A percentile compares a stretch with the other conserved stretches of the same genome.
Evolutionary conservation across 1,140 invertebrate genomes (phyloP).

Genomic region (roundworm (Caenorhabditis elegans)): DNA sequence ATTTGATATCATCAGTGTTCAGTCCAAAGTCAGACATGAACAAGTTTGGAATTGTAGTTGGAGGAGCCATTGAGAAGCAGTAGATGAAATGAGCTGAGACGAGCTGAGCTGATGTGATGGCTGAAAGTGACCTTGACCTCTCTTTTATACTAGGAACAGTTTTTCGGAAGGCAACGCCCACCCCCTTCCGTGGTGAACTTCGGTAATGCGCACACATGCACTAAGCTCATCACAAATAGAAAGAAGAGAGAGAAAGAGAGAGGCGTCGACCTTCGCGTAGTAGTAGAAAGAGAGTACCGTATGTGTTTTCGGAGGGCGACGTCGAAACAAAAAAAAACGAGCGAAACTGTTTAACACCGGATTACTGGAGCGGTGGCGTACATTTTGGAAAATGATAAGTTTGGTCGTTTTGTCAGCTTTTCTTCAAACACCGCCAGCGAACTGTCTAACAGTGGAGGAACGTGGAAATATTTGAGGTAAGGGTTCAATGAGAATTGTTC

Average conservation of each 20-base stretch:
- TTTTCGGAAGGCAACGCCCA: conserved; percentile 11
- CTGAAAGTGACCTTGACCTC: conserved; percentile 26
- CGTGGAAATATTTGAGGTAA: not conserved
- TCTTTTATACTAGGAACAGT: conserved; percentile 23
- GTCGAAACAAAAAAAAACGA: conserved; percentile 7
- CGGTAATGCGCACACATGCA: conserved; percentile 25
- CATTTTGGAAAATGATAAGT: conserved; percentile 25
- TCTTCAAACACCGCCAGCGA: conserved; percentile 10
- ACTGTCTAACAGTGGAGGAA: conserved; percentile 20
- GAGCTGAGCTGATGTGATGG: conserved; percentile 28
- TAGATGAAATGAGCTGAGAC: conserved; percentile 3
- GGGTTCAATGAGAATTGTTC: not conserved
- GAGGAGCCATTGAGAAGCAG: conserved; percentile 36
- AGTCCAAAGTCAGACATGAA: conserved; percentile 48
- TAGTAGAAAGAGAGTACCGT: conserved; percentile 25
- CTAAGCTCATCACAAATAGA: conserved; percentile 32
- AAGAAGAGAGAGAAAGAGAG: not conserved
- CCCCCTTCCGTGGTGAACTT: conserved; percentile 7
- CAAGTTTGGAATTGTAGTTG: conserved; percentile 32
- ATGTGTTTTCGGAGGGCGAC: conserved; percentile 27
- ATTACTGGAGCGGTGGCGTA: conserved; percentile 21
- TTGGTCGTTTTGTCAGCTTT: conserved; percentile 18
- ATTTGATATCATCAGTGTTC: conserved; percentile 48
- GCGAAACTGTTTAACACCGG: conserved; percentile 29
- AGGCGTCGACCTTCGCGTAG: not conserved